These are phyloP conservation scores for Microctenopoma stevenorrisi DNA, from an alignment of 2,797 vertebrate species.

Conservation along the genomic window DNA sequence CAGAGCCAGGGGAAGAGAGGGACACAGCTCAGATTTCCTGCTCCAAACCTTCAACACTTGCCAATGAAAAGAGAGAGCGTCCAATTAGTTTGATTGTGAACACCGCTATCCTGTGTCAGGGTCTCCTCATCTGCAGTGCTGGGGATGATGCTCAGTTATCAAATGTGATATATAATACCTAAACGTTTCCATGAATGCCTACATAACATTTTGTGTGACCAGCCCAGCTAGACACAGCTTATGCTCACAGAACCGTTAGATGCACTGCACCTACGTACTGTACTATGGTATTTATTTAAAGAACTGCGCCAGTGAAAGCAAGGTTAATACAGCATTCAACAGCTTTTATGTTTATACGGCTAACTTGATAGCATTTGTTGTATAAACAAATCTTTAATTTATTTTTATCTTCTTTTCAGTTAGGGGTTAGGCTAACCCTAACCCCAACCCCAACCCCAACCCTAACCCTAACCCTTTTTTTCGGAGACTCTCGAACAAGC, in stretches of 20 bases:
- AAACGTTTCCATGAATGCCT: too few species aligned
- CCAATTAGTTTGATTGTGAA: conserved; percentile 69
- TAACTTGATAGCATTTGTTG: neutral
- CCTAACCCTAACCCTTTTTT: neutral
- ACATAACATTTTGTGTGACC: too few species aligned
- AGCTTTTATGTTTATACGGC: neutral
- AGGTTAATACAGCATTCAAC: too few species aligned
- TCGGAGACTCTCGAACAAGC: neutral
- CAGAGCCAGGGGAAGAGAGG: conserved; percentile 63
- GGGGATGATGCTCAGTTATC: conserved; percentile 25
- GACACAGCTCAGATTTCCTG: conserved; percentile 77
- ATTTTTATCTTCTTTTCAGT: neutral
- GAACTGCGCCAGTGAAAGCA: too few species aligned
- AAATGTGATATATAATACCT: conserved; percentile 8
- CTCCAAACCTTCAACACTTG: conserved; percentile 66
- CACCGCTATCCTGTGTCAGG: conserved; percentile 69
- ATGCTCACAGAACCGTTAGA: too few species aligned
- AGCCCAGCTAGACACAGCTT: too few species aligned
- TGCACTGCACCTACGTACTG: too few species aligned
- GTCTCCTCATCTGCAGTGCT: conserved; percentile 48
- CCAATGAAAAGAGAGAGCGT: conserved; percentile 76
- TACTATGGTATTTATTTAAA: too few species aligned
- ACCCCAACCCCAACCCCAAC: too few species aligned
- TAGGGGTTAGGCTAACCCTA: neutral
- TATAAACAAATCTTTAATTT: neutral